Evolutionary conservation across 2,113 vertebrate species (phyloP).

Genomic region (Neomonachus schauinslandi): DNA sequence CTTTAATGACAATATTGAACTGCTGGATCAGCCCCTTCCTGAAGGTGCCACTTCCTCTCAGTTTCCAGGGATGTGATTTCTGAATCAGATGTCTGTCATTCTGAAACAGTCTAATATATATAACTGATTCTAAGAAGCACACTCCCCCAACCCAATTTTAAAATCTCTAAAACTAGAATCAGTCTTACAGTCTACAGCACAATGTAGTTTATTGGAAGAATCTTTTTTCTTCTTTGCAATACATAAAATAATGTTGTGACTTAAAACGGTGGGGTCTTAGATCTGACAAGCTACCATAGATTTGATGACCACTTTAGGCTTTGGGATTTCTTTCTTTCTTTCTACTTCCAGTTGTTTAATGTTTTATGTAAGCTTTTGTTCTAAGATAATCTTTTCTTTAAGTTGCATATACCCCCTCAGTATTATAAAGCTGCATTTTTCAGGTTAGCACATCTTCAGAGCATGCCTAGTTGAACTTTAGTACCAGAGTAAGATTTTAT

Average conservation of each 20-base stretch:
- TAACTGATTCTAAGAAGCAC: background rate
- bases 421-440: conserved; percentile 46
- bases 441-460: conserved; percentile 19
- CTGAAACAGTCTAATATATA: background rate
- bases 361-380: conserved; percentile 38
- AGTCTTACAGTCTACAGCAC: background rate
- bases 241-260: background rate
- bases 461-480: conserved; percentile 45
- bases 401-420: background rate
- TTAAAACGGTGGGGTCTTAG: background rate
- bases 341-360: background rate
- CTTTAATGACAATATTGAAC: conserved; percentile 20
- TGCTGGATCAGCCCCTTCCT: conserved; percentile 30
- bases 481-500: conserved; percentile 65
- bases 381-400: background rate
- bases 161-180: conserved; percentile 8
- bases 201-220: background rate
- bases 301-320: background rate
- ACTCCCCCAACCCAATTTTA: background rate
- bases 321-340: background rate
- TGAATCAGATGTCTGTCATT: conserved; percentile 37
- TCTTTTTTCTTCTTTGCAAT: conserved; percentile 12
- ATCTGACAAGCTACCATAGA: background rate
- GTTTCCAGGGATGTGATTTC: background rate
- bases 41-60: background rate